Evolutionary conservation across 1,140 invertebrate species (phyloP).

Genomic region (Camponotus floridanus): DNA sequence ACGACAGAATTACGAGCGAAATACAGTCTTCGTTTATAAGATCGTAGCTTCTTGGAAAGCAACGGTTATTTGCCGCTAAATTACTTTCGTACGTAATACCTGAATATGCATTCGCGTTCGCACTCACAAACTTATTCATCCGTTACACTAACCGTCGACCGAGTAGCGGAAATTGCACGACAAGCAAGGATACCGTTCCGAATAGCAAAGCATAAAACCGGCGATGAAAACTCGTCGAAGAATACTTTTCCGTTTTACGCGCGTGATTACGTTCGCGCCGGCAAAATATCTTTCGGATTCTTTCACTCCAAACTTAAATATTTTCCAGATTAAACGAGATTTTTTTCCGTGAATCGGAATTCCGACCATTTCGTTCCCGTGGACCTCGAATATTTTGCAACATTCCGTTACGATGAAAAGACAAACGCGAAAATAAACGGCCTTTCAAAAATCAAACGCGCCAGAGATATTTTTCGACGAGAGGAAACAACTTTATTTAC

Average conservation of each 20-base stretch:
- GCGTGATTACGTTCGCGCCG: slow-evolving; percentile 18
- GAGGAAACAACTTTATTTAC: not conserved
- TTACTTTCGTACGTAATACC: slow-evolving; percentile 53
- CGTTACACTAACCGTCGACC: not conserved
- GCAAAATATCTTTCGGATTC: not conserved
- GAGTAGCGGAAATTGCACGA: slow-evolving; percentile 34
- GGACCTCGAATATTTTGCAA: not conserved
- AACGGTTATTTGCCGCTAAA: slow-evolving; percentile 45
- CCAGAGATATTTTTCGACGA: not conserved
- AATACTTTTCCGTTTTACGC: slow-evolving; percentile 17
- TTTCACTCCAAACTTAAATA: slow-evolving; percentile 22
- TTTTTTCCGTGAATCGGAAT: slow-evolving; percentile 7
- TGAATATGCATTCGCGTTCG: slow-evolving; percentile 5
- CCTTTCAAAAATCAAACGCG: not conserved
- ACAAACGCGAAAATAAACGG: not conserved
- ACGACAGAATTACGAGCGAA: slow-evolving; percentile 31
- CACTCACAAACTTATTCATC: not conserved
- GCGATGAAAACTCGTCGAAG: slow-evolving; percentile 38
- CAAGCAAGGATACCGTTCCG: slow-evolving; percentile 12
- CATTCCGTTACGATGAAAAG: not conserved
- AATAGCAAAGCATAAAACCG: slow-evolving; percentile 39
- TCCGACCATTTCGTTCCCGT: not conserved
- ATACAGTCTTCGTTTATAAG: slow-evolving; percentile 42
- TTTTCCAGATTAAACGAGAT: slow-evolving; percentile 19
- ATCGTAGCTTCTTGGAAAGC: slow-evolving; percentile 38